Evolutionary conservation across 2,113 vertebrate genomes (phyloP).

Genomic region (Phyllopteryx taeniolatus): DNA sequence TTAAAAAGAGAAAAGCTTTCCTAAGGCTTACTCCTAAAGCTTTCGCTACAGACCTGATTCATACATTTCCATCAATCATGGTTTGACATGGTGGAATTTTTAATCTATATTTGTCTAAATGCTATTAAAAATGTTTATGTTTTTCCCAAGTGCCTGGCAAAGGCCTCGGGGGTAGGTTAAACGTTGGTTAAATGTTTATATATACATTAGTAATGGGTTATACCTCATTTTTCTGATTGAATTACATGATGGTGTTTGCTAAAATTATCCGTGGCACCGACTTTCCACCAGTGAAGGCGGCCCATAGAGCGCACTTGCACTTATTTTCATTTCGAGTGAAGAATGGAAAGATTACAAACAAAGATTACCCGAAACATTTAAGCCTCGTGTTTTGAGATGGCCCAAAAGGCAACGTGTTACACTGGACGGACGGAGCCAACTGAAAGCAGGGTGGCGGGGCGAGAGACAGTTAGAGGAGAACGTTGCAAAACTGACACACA

Average conservation of each 20-base stretch:
- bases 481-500: slow-evolving; percentile 39
- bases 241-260: background rate
- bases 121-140: background rate
- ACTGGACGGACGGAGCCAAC: slow-evolving; percentile 36
- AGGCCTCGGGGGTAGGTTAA: background rate
- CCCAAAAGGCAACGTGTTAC: slow-evolving; percentile 30
- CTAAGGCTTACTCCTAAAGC: background rate
- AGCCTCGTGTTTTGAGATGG: slow-evolving; percentile 3
- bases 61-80: slow-evolving; percentile 3
- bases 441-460: slow-evolving; percentile 41
- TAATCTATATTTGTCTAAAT: background rate
- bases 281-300: background rate
- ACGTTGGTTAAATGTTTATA: background rate
- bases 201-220: background rate
- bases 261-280: background rate
- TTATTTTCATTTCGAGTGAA: background rate
- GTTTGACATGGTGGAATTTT: slow-evolving; percentile 1
- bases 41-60: background rate
- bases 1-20: background rate
- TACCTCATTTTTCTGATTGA: background rate
- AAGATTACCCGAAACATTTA: background rate
- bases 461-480: slow-evolving; percentile 45
- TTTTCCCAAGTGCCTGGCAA: background rate
- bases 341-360: background rate
- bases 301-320: background rate